A percentile compares a stretch with the other conserved stretches of the same genome.
phyloP scores from a whole-genome alignment of 2,888 invertebrate genomes.

The Azorinus chamasolen region DNA sequence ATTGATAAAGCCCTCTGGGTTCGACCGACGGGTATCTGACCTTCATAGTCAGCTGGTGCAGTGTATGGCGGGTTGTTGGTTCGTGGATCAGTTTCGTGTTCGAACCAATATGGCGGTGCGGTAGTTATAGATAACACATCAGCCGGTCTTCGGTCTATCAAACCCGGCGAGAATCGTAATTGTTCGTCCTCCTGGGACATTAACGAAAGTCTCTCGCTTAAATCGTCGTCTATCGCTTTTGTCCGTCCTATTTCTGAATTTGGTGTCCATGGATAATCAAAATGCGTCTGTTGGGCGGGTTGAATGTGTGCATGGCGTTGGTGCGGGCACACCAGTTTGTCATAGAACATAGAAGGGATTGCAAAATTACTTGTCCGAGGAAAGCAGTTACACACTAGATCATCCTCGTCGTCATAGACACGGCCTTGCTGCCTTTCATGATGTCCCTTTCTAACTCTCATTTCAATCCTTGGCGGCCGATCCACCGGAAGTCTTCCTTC shows the following conservation, averaged over 20 bases:
- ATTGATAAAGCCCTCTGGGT: slow-evolving; percentile 35
- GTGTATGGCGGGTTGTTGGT: slow-evolving; percentile 58
- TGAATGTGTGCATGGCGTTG: slow-evolving; percentile 66
- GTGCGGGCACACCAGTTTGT: slow-evolving; percentile 74
- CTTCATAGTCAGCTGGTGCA: slow-evolving; percentile 54
- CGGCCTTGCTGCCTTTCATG: slow-evolving; percentile 31
- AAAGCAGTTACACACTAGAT: slow-evolving; percentile 72
- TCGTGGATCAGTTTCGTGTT: slow-evolving; percentile 41
- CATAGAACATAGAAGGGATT: slow-evolving; percentile 78
- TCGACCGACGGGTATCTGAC: slow-evolving; percentile 2
- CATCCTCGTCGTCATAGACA: slow-evolving; percentile 45
- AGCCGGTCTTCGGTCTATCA: slow-evolving; percentile 23
- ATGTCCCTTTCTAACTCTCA: slow-evolving; percentile 52
- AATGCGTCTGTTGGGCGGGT: slow-evolving; percentile 71
- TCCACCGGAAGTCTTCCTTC: slow-evolving; percentile 46
- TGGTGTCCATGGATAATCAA: slow-evolving; percentile 78
- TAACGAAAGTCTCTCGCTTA: slow-evolving; percentile 57
- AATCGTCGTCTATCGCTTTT: slow-evolving; percentile 32
- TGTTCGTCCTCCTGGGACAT: slow-evolving; percentile 63
- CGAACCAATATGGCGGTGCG: slow-evolving; percentile 65
- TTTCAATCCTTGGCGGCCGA: slow-evolving; percentile 63
- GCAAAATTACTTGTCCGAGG: slow-evolving; percentile 70
- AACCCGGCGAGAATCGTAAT: slow-evolving; percentile 39
- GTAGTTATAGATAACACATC: slow-evolving; percentile 60
- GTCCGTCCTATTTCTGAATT: slow-evolving; percentile 60